Evolutionary conservation across 1,140 invertebrate species (phyloP), one percentile per base, ranked within the genome.

Genomic region (Archivesica marissinica): DNA sequence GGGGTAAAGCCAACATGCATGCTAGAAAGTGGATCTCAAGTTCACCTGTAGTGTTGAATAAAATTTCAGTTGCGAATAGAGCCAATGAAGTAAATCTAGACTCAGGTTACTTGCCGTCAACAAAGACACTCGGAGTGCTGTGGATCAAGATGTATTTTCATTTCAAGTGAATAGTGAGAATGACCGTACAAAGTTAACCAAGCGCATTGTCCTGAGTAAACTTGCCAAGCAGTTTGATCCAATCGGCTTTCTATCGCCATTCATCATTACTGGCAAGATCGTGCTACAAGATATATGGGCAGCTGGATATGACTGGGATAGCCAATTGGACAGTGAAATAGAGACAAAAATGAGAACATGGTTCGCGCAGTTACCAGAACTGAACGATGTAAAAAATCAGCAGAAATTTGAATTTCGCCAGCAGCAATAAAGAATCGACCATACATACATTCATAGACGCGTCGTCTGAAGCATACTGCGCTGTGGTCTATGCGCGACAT

Each of bases 121-220:
- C 77, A 13, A 84, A 76, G 38, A 76, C 81, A 11, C 30, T 84
- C n/a, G 68, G 72, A n/a, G n/a, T 84, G 17, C 44, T 83, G 6
- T 86, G 85, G 85, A 47, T 17, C 17, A 72, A 23, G 85, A 86
- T 52, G 0, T 33, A 1, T 86, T 86, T 38, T 52, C 0, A n/a
- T 66, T 80, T 56, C 4, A 66, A 20, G 35, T 33, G 4, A 66
- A 38, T 15, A 17, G 17, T 9, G 17, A 17, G 7, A 66, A 17
- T 4, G 15, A n/a, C 3, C 9, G 38, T 7, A 66, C 25, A 17
- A n/a, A 6, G 7, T 28, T 66, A 20, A 78, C 52, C 7, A 78
- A 78, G 30, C 23, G 76, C 11, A 64, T 41, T 25, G 38, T 61
- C 64, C 38, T 78, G 54, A 78, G 64, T 54, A 78, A 15, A 30